Percentiles rank a stretch among this genome's conserved stretches.
phyloP scores from a whole-genome alignment of 1,140 invertebrate species.

The Brachionus rotundiformis region DNA sequence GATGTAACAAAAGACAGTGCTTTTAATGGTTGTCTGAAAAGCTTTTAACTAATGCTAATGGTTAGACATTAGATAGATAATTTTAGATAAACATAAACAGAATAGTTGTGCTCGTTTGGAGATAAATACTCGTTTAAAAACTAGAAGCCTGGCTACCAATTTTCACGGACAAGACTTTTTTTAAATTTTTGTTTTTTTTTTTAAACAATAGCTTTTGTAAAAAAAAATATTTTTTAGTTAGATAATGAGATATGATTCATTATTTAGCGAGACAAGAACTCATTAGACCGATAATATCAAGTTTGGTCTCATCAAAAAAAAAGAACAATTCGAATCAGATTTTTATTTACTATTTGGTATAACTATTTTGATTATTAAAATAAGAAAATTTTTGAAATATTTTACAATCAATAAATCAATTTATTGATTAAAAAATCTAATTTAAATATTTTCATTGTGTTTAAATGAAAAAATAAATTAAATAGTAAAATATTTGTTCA shows the following conservation, averaged over 20 bases:
- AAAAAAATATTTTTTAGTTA: not conserved
- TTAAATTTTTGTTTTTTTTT: not conserved
- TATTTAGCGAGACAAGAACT: not conserved
- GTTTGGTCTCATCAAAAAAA: not conserved
- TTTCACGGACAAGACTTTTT: not conserved
- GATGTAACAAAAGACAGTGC: not conserved
- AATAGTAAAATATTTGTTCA: not conserved
- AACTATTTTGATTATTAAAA: not conserved
- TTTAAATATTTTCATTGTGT: not conserved
- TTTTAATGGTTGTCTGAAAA: not conserved
- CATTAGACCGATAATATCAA: conserved; percentile 1
- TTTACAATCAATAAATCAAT: conserved; percentile 11
- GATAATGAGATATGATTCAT: not conserved
- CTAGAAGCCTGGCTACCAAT: not conserved
- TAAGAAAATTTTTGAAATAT: not conserved
- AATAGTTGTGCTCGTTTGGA: not conserved
- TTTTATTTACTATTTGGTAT: not conserved
- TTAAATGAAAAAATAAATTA: not conserved
- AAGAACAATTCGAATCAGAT: not conserved
- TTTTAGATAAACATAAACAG: not conserved
- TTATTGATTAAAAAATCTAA: not conserved
- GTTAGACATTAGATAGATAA: not conserved
- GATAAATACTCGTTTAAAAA: not conserved
- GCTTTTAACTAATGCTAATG: not conserved
- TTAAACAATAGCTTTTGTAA: too few species aligned